Evolutionary conservation across 2,888 invertebrate genomes (phyloP).

Genomic region (Resseliella maxima): DNA sequence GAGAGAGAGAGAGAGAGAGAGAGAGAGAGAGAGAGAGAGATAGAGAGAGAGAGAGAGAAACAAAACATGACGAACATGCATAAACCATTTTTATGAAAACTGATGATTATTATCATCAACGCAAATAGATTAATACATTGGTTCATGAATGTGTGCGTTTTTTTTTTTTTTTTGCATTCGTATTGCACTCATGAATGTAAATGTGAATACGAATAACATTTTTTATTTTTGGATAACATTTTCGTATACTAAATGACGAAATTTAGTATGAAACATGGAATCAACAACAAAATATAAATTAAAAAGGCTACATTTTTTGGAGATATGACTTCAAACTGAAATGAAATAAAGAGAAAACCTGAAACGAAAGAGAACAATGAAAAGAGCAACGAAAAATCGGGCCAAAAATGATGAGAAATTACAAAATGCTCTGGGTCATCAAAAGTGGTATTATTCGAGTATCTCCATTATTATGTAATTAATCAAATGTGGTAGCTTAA

Average conservation of each 20-base stretch:
- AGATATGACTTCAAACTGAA: constrained; percentile 3
- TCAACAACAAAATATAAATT: background rate
- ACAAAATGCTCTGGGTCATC: constrained; percentile 39
- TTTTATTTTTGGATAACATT: background rate
- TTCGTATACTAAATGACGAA: background rate
- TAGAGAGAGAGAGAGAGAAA: no score
- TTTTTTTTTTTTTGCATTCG: background rate
- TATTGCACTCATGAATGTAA: background rate
- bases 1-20: no score
- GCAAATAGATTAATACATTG: constrained; percentile 20
- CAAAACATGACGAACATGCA: no score
- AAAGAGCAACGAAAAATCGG: background rate
- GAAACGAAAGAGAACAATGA: background rate
- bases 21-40: no score
- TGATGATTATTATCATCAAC: constrained; percentile 39
- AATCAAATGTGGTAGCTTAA: constrained; percentile 29
- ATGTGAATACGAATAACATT: background rate
- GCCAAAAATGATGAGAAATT: background rate
- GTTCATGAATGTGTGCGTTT: background rate
- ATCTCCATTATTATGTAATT: constrained; percentile 40
- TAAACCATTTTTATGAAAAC: background rate
- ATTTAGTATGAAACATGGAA: background rate
- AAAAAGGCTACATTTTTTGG: background rate
- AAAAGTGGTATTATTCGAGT: background rate
- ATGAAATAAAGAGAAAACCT: background rate